These are phyloP conservation scores for Hyaena hyaena DNA, from an alignment of 2,113 vertebrate species.

Conservation along the genomic window DNA sequence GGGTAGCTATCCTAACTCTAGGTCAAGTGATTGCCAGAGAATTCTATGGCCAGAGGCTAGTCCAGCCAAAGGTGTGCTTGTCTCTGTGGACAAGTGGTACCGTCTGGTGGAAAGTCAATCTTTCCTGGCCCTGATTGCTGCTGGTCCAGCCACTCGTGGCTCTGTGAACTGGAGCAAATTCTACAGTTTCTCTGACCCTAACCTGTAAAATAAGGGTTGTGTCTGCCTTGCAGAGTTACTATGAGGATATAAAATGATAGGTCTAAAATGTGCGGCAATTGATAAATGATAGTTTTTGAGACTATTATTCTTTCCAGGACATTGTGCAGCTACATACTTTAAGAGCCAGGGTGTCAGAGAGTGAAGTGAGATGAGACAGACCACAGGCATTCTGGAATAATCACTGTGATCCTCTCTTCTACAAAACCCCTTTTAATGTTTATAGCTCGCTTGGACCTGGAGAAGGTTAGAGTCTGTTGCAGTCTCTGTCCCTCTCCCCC, in stretches of 20 bases:
- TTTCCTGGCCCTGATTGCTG: not conserved
- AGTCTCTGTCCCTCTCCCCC: fast-evolving
- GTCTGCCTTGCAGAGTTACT: not conserved
- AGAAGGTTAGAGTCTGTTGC: not conserved
- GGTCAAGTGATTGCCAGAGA: not conserved
- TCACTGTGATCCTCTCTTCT: not conserved
- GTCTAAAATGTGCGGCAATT: not conserved
- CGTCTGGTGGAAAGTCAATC: not conserved
- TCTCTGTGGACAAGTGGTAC: not conserved
- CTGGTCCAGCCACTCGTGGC: not conserved
- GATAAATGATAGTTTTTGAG: not conserved
- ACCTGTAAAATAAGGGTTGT: not conserved
- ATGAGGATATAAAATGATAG: not conserved
- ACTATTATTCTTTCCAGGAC: not conserved
- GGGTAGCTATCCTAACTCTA: not conserved
- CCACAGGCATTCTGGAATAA: not conserved
- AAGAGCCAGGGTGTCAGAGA: not conserved
- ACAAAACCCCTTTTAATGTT: not conserved
- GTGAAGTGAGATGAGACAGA: not conserved
- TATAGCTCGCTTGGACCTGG: not conserved
- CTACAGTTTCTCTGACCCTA: not conserved
- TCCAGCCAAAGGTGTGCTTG: not conserved
- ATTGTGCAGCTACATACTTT: not conserved
- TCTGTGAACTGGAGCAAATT: not conserved
- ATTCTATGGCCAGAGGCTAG: not conserved